Evolutionary conservation across 1,140 invertebrate species (phyloP), one percentile per base, ranked within the genome.

Genomic region (Papilio polytes): DNA sequence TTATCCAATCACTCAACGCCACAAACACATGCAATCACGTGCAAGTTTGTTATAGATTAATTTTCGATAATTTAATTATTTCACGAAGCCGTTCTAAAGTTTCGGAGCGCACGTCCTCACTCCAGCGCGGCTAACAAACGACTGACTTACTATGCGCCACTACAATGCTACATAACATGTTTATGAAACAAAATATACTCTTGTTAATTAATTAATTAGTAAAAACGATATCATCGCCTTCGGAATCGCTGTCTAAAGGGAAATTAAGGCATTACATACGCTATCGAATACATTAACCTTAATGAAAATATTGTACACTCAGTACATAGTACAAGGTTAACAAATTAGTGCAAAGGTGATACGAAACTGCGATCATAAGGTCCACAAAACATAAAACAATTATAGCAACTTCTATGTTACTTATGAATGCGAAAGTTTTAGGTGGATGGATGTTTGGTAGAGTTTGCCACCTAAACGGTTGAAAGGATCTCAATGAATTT

Each of bases 21-120:
- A 63, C 22, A 63, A 63, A 70, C 74, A 51, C 74, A 51, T 46
- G 10, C 20, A 26, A 51, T 48, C 22, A 76, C 74, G 48, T 76
- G 9, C 44, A 74, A 46, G 73, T 74, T 74, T 74, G 73, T 46
- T 48, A 51, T 26, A 51, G 46, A 76, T 76, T 76, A 48, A 76
- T 48, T 48, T 48, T 76, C 74, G 46, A 22, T 76, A 76, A 76
- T 76, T 76, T 48, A 76, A 76, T 76, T 76, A 76, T 76, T 76
- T 76, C 44, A 51, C 74, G 74, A 48, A 76, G 74, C 74, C 22
- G 22, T 76, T 70, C 12, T 70, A 31, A 36, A 22, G n/a, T 9
- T 13, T n/a, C 22, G 22, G n/a, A 76, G 44, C 46, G 44, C 22
- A 46, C 74, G 74, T 48, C 74, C 74, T 51, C 41, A 10, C 74